Base-by-base conservation (phyloP, 2,888 invertebrate genomes). In the Pantelozetes paolii region DNA sequence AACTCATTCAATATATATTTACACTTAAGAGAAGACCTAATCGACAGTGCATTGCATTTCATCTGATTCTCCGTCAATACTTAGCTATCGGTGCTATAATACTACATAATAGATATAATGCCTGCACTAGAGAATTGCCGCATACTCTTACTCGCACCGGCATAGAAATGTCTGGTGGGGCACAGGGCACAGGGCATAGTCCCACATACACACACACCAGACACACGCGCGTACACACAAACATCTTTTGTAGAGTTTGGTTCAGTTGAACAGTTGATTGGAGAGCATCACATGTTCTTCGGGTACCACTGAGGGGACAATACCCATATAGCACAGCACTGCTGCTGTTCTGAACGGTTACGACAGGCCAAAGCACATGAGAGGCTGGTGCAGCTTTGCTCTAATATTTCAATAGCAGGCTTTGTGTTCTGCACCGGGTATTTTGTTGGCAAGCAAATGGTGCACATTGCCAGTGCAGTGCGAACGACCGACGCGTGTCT, bases 401-500 rank as follows among this genome's bases (percentile, higher is more conserved):
- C 28, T 18, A 69, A 11, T 45, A 40, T 42, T 42, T 69, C 42
- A 69, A 69, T 69, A 64, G 69, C 23, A 45, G 32, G 20, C 26
- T 26, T 69, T 69, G 69, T 69, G 26, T 45, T 42, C n/a, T 20
- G 36, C 42, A 42, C 42, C 42, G 69, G 69, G 40, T 42, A 42
- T 69, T 64, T 69, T 42, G 26, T 5, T 69, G 69, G 26, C 69
- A 42, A 69, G 69, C 69, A 69, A 69, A 69, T 69, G 69, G 69
- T 69, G 69, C 69, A 69, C 42, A 69, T 59, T 50, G 50, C 59
- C 59, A 36, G 36, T 64, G 62, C 62, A 64, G 2, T 64, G 36
- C 62, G n/a, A 64, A 20, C 40, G 69, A 69, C 45, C 45, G 69
- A 69, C 69, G 69, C 69, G 69, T 69, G 69, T 69, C 69, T 69